phyloP scores from a whole-genome alignment of 2,888 invertebrate species.

The Yponomeuta malinellus region DNA sequence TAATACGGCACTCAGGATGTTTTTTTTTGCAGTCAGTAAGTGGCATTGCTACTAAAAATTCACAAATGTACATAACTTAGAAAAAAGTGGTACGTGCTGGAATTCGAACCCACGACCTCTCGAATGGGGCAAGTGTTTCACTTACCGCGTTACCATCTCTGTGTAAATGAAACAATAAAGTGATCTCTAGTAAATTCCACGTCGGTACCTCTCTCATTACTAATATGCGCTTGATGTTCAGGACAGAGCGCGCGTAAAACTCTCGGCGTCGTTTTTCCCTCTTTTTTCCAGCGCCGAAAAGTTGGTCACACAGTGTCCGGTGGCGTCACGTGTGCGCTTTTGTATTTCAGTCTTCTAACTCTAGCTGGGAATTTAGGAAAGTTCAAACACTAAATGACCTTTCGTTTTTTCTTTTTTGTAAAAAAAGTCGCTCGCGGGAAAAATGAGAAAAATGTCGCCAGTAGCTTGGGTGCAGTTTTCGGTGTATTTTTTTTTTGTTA shows the following conservation, averaged over 20 bases:
- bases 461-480: not conserved
- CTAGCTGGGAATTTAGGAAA: not conserved
- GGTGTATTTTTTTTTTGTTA: not conserved
- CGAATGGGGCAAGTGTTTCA: not conserved
- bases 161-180: too few relatives aligned
- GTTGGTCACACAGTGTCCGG: constrained; percentile 45
- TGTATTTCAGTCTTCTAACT: not conserved
- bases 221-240: constrained; percentile 10
- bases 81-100: too few relatives aligned
- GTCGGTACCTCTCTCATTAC: not conserved
- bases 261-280: constrained; percentile 34
- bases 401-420: not conserved
- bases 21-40: too few relatives aligned
- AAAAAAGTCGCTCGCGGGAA: not conserved
- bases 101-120: too few relatives aligned
- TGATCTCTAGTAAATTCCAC: not conserved
- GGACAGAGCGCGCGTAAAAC: constrained; percentile 5
- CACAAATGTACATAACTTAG: too few relatives aligned
- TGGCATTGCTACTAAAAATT: too few relatives aligned
- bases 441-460: not conserved
- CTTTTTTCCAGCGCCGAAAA: constrained; percentile 40
- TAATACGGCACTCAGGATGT: too few relatives aligned
- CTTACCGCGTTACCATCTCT: not conserved
- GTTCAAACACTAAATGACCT: constrained; percentile 1
- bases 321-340: constrained; percentile 41